A percentile compares a stretch with the other conserved stretches of the same genome.
phyloP scores from a whole-genome alignment of 2,888 invertebrate species.

The Agrilus cyanescens region DNA sequence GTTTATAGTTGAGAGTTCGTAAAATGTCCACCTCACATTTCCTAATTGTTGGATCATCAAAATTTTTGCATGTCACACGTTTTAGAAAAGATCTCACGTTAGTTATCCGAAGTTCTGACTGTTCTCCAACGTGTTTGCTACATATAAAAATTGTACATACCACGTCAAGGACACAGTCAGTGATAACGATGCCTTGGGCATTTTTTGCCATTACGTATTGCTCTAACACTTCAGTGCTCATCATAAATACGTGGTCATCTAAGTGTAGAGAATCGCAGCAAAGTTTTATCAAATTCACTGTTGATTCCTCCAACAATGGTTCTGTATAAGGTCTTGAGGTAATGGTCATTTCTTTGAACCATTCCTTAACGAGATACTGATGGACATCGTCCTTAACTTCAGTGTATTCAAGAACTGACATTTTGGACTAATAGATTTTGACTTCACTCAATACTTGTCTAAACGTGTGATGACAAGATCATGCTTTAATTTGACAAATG shows the following conservation, averaged over 20 bases:
- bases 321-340: slow-evolving; percentile 10
- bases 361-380: too few relatives aligned
- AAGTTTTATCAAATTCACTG: slow-evolving; percentile 22
- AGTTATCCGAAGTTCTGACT: slow-evolving; percentile 21
- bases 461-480: too few relatives aligned
- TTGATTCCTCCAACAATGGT: slow-evolving; percentile 22
- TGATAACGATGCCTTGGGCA: slow-evolving; percentile 15
- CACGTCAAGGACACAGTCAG: slow-evolving; percentile 21
- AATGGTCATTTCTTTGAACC: too few relatives aligned
- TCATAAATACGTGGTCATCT: slow-evolving; percentile 27
- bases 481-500: too few relatives aligned
- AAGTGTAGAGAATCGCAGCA: slow-evolving; percentile 24
- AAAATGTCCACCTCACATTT: slow-evolving; percentile 24
- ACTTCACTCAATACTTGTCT: too few relatives aligned
- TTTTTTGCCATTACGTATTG: slow-evolving; percentile 22
- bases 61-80: slow-evolving; percentile 18
- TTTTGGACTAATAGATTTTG: too few relatives aligned
- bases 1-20: slow-evolving; percentile 18
- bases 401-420: too few relatives aligned
- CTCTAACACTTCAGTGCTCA: slow-evolving; percentile 25
- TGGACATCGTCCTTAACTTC: too few relatives aligned
- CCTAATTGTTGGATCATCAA: slow-evolving; percentile 16
- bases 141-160: slow-evolving; percentile 22
- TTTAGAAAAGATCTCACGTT: slow-evolving; percentile 16
- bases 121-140: slow-evolving; percentile 25